phyloP scores from a whole-genome alignment of 1,140 invertebrate species.

The Magallana gigas region DNA sequence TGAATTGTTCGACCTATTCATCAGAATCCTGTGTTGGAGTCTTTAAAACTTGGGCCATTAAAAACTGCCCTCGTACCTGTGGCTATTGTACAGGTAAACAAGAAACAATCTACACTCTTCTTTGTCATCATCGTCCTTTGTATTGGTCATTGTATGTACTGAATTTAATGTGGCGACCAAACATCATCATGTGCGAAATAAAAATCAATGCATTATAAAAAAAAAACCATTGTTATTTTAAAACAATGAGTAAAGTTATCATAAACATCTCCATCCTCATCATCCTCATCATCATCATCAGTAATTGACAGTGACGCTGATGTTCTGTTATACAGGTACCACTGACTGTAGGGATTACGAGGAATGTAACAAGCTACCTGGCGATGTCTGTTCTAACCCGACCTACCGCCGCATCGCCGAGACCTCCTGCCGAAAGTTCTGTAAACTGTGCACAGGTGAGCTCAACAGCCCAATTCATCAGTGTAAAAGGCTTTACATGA shows the following conservation, averaged over 20 bases:
- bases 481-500: too few species aligned
- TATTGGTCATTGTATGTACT: neutral
- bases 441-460: slow-evolving; percentile 32
- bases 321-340: neutral
- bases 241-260: neutral
- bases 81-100: slow-evolving; percentile 39
- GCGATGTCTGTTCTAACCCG: neutral
- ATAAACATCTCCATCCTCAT: neutral
- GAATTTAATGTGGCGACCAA: neutral
- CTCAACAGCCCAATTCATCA: too few species aligned
- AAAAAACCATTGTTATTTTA: neutral
- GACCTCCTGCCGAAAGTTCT: slow-evolving; percentile 26
- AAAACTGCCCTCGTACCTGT: slow-evolving; percentile 38
- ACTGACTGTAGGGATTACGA: slow-evolving; percentile 23
- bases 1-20: neutral
- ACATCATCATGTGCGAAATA: neutral
- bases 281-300: too few species aligned
- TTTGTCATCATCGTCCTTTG: too few species aligned
- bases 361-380: slow-evolving; percentile 35
- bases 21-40: slow-evolving; percentile 35
- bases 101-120: neutral
- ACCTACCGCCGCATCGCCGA: neutral
- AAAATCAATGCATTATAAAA: neutral
- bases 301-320: neutral
- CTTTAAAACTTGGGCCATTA: slow-evolving; percentile 25